Evolutionary conservation across 2,888 invertebrate species (phyloP), one percentile per base, ranked within the genome.

Genomic region (Leptura quadrifasciata): DNA sequence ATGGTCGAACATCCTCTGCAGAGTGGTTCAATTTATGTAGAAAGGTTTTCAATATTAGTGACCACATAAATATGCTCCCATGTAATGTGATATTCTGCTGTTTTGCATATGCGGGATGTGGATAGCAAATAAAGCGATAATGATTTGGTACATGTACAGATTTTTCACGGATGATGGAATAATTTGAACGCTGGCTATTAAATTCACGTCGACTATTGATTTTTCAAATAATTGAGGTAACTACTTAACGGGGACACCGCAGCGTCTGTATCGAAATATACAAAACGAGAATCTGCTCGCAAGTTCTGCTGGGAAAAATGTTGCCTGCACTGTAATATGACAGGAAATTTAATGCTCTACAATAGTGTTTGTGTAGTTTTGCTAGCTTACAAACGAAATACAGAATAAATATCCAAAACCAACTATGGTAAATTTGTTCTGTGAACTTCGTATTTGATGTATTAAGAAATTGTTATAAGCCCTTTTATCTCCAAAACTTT

Each of bases 31-130:
- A 65, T 65, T 21, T 65, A 65, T 65, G 24, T 21, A 35, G 35
- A 39, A 39, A 63, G 35, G 39, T 39, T 63, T 17, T 52, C 52
- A 39, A 65, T 65, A 24, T 52, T 65, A 65, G 24, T 24, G 39
- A 52, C 21, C 39, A 65, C 65, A 65, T 65, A 65, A 65, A 63
- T 63, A 63, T 63, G 31, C 35, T 15, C 6, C 18, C 8, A 63
- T 39, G 63, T 63, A 63, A 63, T 63, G 39, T 39, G 35, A 63
- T 63, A 63, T 39, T 39, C 10, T 21, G 18, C n/a, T 35, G 63
- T 18, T 63, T 63, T 63, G 63, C 39, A 63, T 63, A 63, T 18
- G 39, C 0, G 35, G 63, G 8, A 20, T 39, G 63, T 20, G n/a
- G 39, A 12, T 2, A 35, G 63, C 63, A 31, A 63, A 63, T 39